phyloP scores from a whole-genome alignment of 2,797 vertebrate species.

The Pantherophis vulpinus region DNA sequence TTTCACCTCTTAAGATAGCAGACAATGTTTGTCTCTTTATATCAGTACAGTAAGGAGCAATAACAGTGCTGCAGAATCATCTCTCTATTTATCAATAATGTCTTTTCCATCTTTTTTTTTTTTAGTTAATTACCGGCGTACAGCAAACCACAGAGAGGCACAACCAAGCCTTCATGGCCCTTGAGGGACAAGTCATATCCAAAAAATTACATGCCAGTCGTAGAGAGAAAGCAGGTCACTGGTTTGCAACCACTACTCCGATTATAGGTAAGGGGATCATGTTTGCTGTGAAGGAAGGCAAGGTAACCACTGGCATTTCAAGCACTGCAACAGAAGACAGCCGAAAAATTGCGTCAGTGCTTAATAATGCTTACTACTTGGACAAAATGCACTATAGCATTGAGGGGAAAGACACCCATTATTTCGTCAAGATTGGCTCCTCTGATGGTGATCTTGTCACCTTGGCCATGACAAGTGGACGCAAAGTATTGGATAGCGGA shows the following conservation, averaged over 20 bases:
- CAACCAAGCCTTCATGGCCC: slow-evolving; percentile 96
- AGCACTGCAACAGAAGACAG: slow-evolving; percentile 91
- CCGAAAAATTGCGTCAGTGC: slow-evolving; percentile 90
- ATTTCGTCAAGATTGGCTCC: slow-evolving; percentile 94
- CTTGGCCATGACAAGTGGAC: slow-evolving; percentile 88
- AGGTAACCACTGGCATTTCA: slow-evolving; percentile 86
- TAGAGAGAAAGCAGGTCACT: slow-evolving; percentile 92
- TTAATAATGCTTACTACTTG: slow-evolving; percentile 92
- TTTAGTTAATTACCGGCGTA: slow-evolving; percentile 92
- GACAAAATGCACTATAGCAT: slow-evolving; percentile 96
- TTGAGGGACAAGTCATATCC: slow-evolving; percentile 92
- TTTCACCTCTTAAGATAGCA: slow-evolving; percentile 58
- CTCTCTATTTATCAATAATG: not conserved
- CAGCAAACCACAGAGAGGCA: slow-evolving; percentile 96
- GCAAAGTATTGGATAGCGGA: slow-evolving; percentile 90
- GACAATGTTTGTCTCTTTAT: slow-evolving; percentile 51
- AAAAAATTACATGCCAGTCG: slow-evolving; percentile 83
- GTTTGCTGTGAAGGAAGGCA: slow-evolving; percentile 93
- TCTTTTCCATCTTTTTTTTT: slow-evolving; percentile 37
- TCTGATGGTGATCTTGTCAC: slow-evolving; percentile 90
- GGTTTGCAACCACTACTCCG: slow-evolving; percentile 93
- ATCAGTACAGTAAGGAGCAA: not conserved
- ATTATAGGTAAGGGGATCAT: slow-evolving; percentile 95
- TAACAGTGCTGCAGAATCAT: not conserved
- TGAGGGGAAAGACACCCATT: slow-evolving; percentile 93